A percentile compares a stretch with the other conserved stretches of the same genome.
Evolutionary conservation across 2,113 vertebrate genomes (phyloP).

Genomic region (Panthera uncia): DNA sequence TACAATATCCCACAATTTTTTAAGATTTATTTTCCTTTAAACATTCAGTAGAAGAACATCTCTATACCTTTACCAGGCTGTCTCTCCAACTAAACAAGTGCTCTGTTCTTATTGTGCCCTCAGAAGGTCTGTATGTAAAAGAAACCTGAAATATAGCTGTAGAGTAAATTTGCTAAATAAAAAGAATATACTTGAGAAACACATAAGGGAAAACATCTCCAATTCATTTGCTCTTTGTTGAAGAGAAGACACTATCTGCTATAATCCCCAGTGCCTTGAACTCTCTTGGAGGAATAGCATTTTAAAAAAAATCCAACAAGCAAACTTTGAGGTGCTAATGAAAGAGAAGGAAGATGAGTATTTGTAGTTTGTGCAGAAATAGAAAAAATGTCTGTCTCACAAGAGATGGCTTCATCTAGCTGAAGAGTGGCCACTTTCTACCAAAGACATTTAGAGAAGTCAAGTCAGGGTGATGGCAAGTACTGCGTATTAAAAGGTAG

Average conservation of each 20-base stretch:
- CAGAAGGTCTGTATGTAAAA: neutral
- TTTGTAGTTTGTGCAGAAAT: slow-evolving; percentile 44
- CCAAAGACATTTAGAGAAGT: slow-evolving; percentile 67
- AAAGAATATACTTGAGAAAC: slow-evolving; percentile 30
- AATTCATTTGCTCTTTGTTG: slow-evolving; percentile 38
- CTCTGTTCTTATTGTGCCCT: neutral
- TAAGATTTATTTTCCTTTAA: slow-evolving; percentile 22
- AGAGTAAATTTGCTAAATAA: slow-evolving; percentile 32
- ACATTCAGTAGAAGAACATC: slow-evolving; percentile 5
- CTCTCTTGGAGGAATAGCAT: slow-evolving; percentile 52
- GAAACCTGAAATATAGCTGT: slow-evolving; percentile 4
- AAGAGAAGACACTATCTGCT: slow-evolving; percentile 45
- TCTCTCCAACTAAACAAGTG: neutral
- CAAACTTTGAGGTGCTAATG: slow-evolving; percentile 68
- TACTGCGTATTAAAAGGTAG: neutral
- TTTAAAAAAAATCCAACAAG: neutral
- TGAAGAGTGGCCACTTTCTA: slow-evolving; percentile 47
- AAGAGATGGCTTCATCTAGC: slow-evolving; percentile 38
- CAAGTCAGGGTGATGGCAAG: neutral
- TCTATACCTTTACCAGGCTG: neutral
- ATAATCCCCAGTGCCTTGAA: slow-evolving; percentile 75
- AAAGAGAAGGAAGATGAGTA: neutral
- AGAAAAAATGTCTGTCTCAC: slow-evolving; percentile 2
- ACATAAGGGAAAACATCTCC: neutral
- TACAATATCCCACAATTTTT: neutral